Conservation (phyloP, 2,113 vertebrate genomes). For the Baryphthengus martii region DNA sequence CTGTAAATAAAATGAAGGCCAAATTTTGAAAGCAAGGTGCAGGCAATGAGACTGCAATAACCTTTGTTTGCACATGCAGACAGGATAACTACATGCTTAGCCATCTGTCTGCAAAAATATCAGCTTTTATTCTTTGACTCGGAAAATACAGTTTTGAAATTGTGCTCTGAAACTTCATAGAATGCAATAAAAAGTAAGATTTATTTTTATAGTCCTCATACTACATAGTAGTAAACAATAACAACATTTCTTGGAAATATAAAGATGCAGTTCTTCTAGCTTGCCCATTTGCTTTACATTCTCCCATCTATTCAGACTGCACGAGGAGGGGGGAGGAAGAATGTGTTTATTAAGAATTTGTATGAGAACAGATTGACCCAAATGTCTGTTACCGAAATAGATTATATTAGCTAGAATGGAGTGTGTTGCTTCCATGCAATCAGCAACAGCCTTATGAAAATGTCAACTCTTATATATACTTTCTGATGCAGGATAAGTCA, state of each 20-base stretch:
- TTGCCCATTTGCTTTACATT: conserved; percentile 10
- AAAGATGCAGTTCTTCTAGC: background rate
- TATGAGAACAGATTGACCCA: conserved; percentile 68
- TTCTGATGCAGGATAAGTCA: conserved; percentile 21
- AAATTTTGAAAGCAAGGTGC: conserved; percentile 3
- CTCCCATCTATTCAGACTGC: background rate
- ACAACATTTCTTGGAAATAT: conserved; percentile 9
- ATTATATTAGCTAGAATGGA: conserved; percentile 52
- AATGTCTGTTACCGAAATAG: conserved; percentile 63
- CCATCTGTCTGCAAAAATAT: conserved; percentile 15
- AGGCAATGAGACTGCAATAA: background rate
- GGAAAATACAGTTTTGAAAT: background rate
- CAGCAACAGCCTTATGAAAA: conserved; percentile 55
- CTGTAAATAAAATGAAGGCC: conserved; percentile 8
- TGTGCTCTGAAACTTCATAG: background rate
- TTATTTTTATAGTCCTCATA: background rate
- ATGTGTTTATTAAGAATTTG: conserved; percentile 63
- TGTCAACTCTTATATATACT: conserved; percentile 20
- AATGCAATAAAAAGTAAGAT: conserved; percentile 12
- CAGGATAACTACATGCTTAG: background rate
- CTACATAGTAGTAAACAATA: conserved; percentile 8
- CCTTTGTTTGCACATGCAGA: background rate
- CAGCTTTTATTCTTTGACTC: background rate
- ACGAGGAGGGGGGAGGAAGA: background rate
- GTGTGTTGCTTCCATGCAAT: conserved; percentile 26